Conservation (phyloP, 2,113 vertebrate species). For the Hypanus sabinus region DNA sequence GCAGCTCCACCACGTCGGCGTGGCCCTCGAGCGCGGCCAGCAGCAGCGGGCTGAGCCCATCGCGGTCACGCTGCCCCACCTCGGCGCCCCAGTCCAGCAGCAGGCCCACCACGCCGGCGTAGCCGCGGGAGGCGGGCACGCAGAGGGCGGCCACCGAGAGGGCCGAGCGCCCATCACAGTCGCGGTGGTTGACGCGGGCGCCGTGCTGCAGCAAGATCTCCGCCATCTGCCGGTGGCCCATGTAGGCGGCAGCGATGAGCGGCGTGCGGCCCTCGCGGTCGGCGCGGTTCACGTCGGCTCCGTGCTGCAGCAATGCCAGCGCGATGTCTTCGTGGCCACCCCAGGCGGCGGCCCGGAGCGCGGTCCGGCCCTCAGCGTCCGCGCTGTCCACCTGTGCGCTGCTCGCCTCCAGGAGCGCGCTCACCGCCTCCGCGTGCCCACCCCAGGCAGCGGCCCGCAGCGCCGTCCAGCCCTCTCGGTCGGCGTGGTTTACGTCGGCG, state of each 20-base stretch:
- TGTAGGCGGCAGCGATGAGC: constrained; percentile 65
- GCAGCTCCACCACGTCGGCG: constrained; percentile 60
- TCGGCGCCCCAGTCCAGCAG: constrained; percentile 61
- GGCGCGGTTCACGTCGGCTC: constrained; percentile 54
- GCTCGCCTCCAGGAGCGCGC: constrained; percentile 52
- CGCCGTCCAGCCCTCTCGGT: constrained; percentile 66
- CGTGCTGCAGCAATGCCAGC: constrained; percentile 52
- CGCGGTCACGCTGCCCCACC: constrained; percentile 58
- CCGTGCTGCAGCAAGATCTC: constrained; percentile 56
- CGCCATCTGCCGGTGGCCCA: constrained; percentile 62
- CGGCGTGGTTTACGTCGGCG: constrained; percentile 54
- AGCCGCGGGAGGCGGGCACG: constrained; percentile 54
- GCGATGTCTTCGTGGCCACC: constrained; percentile 64
- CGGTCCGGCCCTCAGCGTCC: constrained; percentile 61
- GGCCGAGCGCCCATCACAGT: constrained; percentile 61
- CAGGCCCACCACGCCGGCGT: constrained; percentile 54
- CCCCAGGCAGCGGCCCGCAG: constrained; percentile 68
- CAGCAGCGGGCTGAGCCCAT: constrained; percentile 65
- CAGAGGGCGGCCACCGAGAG: constrained; percentile 65
- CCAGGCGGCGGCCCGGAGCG: constrained; percentile 67
- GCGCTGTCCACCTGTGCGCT: constrained; percentile 62
- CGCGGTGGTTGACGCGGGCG: constrained; percentile 54
- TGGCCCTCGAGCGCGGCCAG: constrained; percentile 67
- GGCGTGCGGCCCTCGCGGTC: constrained; percentile 63
- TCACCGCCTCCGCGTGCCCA: constrained; percentile 57